Evolutionary conservation across 2,888 invertebrate genomes (phyloP).

Genomic region (Gastrophysa polygoni): DNA sequence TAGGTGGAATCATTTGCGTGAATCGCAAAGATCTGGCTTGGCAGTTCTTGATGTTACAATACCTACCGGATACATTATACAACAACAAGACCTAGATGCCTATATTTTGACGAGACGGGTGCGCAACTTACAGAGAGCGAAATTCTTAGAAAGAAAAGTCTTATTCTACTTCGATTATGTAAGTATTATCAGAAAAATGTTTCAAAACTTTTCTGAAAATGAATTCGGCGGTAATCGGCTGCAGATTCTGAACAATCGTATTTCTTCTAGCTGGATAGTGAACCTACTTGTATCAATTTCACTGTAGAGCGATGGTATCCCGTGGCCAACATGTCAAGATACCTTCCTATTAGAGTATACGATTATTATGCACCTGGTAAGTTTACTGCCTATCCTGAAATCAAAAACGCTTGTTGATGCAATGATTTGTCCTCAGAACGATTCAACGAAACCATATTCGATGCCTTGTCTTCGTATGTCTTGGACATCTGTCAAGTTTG

Average conservation of each 20-base stretch:
- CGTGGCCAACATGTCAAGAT: slow-evolving; percentile 95
- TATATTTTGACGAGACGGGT: slow-evolving; percentile 83
- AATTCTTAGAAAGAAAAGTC: slow-evolving; percentile 80
- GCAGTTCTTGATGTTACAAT: slow-evolving; percentile 85
- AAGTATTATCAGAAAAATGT: slow-evolving; percentile 56
- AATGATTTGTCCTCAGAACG: slow-evolving; percentile 69
- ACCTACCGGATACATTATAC: slow-evolving; percentile 90
- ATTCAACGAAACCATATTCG: slow-evolving; percentile 90
- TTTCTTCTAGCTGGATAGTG: slow-evolving; percentile 72
- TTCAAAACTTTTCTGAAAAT: too few species aligned
- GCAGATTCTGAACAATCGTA: too few species aligned
- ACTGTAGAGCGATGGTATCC: slow-evolving; percentile 95
- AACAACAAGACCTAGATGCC: slow-evolving; percentile 85
- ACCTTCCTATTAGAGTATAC: slow-evolving; percentile 87
- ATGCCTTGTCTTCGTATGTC: slow-evolving; percentile 82
- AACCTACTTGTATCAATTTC: slow-evolving; percentile 89
- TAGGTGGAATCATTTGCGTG: slow-evolving; percentile 80
- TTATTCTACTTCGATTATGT: slow-evolving; percentile 94
- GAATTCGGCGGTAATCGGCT: too few species aligned
- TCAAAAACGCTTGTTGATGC: not conserved
- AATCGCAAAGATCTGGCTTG: slow-evolving; percentile 86
- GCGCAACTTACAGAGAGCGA: slow-evolving; percentile 82
- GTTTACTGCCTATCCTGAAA: slow-evolving; percentile 5
- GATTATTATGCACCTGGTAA: slow-evolving; percentile 96
- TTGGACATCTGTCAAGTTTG: slow-evolving; percentile 93